These are phyloP conservation scores for Eupithecia inturbata DNA, from an alignment of 2,888 invertebrate genomes.

Conservation along the genomic window DNA sequence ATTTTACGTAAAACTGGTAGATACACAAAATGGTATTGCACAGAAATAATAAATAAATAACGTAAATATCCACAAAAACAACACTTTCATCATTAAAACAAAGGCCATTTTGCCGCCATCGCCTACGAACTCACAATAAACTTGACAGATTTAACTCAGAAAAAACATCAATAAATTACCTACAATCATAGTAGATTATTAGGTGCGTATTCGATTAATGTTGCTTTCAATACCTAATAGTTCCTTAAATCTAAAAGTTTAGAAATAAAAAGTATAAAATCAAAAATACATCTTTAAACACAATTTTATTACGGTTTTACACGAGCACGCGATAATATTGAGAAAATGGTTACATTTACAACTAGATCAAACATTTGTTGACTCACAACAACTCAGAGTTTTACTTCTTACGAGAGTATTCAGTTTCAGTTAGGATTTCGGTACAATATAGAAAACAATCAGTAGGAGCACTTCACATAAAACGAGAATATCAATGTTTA, in stretches of 20 bases:
- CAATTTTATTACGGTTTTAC: conserved; percentile 58
- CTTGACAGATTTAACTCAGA: too few relatives aligned
- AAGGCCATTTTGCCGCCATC: too few relatives aligned
- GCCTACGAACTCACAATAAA: too few relatives aligned
- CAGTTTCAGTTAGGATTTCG: conserved; percentile 41
- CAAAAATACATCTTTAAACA: conserved; percentile 51
- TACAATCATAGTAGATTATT: background rate
- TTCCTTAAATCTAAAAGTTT: background rate
- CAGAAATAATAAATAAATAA: too few relatives aligned
- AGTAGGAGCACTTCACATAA: conserved; percentile 20
- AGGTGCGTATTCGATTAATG: background rate
- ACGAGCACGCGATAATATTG: conserved; percentile 50
- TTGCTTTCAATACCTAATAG: background rate
- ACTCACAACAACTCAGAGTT: conserved; percentile 37
- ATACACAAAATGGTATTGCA: too few relatives aligned
- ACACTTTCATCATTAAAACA: too few relatives aligned
- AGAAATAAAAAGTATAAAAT: conserved; percentile 46
- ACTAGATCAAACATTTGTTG: conserved; percentile 46
- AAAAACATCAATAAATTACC: background rate
- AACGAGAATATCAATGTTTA: background rate
- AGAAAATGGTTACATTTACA: conserved; percentile 48
- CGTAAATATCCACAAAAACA: too few relatives aligned
- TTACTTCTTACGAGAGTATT: conserved; percentile 40
- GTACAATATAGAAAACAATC: conserved; percentile 25
- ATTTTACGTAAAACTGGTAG: too few relatives aligned